Conservation (phyloP, 2,888 invertebrate species). For the Acanthoscelides obtectus region DNA sequence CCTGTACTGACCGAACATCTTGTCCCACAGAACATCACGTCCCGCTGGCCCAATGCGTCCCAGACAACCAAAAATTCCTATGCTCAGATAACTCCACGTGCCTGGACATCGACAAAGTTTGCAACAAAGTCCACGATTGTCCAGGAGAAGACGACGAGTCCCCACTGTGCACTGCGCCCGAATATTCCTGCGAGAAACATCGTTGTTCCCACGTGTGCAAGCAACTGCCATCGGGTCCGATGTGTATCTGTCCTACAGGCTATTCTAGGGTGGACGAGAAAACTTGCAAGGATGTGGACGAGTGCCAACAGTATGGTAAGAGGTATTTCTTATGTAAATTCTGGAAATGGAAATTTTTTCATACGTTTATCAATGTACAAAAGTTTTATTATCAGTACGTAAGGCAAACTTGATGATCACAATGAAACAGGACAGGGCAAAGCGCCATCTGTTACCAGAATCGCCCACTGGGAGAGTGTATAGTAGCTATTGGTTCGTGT, state of each 20-base stretch:
- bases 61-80: slow-evolving; percentile 49
- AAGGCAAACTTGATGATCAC: too few species aligned
- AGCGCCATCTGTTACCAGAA: too few species aligned
- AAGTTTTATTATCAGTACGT: too few species aligned
- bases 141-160: slow-evolving; percentile 62
- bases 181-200: slow-evolving; percentile 36
- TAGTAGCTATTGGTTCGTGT: too few species aligned
- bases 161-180: slow-evolving; percentile 34
- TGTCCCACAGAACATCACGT: slow-evolving; percentile 37
- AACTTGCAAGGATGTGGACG: slow-evolving; percentile 59
- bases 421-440: too few species aligned
- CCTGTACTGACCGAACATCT: too few species aligned
- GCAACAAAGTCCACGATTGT: slow-evolving; percentile 55
- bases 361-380: too few species aligned
- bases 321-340: too few species aligned
- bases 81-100: slow-evolving; percentile 55
- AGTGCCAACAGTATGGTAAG: slow-evolving; percentile 58
- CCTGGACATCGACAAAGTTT: slow-evolving; percentile 50
- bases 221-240: slow-evolving; percentile 50
- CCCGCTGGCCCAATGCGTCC: slow-evolving; percentile 46
- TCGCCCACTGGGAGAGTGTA: too few species aligned
- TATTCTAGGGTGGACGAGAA: slow-evolving; percentile 41
- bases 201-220: slow-evolving; percentile 46
- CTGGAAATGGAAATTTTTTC: too few species aligned
- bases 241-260: slow-evolving; percentile 56